A percentile compares a stretch with the other conserved stretches of the same genome.
These are phyloP conservation scores for Clarias gariepinus DNA, from an alignment of 2,113 vertebrate species.

Conservation along the genomic window DNA sequence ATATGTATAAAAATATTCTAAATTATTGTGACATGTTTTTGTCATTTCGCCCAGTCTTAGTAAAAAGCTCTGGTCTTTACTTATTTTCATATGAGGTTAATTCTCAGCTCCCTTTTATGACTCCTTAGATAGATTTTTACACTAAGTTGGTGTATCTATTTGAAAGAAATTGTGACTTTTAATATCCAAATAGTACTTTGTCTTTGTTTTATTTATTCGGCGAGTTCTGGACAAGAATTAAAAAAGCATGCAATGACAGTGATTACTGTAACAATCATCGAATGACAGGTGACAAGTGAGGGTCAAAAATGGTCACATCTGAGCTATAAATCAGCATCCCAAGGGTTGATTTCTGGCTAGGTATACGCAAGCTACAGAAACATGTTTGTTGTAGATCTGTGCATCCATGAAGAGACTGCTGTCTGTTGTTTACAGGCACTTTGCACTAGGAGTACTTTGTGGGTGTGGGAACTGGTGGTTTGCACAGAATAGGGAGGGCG, in stretches of 20 bases:
- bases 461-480: slow-evolving; percentile 66
- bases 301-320: slow-evolving; percentile 46
- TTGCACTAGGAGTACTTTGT: slow-evolving; percentile 70
- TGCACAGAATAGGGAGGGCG: slow-evolving; percentile 59
- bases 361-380: slow-evolving; percentile 59
- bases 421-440: slow-evolving; percentile 66
- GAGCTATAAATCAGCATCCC: slow-evolving; percentile 59
- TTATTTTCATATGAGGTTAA: slow-evolving; percentile 26
- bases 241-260: slow-evolving; percentile 59
- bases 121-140: slow-evolving; percentile 60
- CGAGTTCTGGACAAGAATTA: slow-evolving; percentile 62
- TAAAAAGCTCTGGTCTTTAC: slow-evolving; percentile 49
- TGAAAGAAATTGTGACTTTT: slow-evolving; percentile 49
- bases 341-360: slow-evolving; percentile 63
- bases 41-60: slow-evolving; percentile 1
- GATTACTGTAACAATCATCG: slow-evolving; percentile 63
- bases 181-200: slow-evolving; percentile 62
- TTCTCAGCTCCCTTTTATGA: slow-evolving; percentile 67
- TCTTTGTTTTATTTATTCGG: slow-evolving; percentile 66
- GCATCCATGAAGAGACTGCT: slow-evolving; percentile 65
- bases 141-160: slow-evolving; percentile 55
- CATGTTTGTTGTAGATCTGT: slow-evolving; percentile 61
- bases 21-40: neutral
- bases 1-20: neutral
- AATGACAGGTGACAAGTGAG: slow-evolving; percentile 42